Percentiles rank a stretch among this genome's conserved stretches.
These are phyloP conservation scores for Mustela lutreola DNA, from an alignment of 2,113 vertebrate species.

Conservation along the genomic window DNA sequence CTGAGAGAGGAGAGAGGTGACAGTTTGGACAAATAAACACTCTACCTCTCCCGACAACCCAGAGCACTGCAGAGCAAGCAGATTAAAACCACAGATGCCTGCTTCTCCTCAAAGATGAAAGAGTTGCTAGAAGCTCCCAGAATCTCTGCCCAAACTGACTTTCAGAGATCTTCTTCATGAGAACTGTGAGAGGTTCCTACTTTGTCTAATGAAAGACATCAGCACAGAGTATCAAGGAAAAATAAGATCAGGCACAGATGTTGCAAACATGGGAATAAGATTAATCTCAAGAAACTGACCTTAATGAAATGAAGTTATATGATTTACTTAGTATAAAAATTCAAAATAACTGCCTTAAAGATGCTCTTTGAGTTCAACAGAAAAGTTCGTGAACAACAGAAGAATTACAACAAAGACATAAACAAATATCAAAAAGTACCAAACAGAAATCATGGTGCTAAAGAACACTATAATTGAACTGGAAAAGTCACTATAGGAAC, in stretches of 20 bases:
- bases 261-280: neutral
- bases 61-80: neutral
- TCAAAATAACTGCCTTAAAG: neutral
- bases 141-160: neutral
- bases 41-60: neutral
- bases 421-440: neutral
- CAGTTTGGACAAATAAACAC: neutral
- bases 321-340: neutral
- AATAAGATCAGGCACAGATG: neutral
- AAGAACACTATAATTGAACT: neutral
- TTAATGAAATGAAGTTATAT: neutral
- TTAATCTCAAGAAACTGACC: neutral
- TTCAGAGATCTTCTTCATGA: neutral
- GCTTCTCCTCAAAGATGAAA: neutral
- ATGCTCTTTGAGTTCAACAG: neutral
- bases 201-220: neutral
- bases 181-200: neutral
- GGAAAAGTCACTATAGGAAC: neutral
- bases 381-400: neutral
- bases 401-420: neutral
- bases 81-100: neutral
- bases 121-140: neutral
- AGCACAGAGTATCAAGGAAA: neutral
- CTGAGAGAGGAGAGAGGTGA: neutral
- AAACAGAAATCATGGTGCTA: neutral